Percentiles rank a stretch among this genome's conserved stretches.
Conservation (phyloP, 2,888 invertebrate species). For the Epistrophe grossulariae region DNA sequence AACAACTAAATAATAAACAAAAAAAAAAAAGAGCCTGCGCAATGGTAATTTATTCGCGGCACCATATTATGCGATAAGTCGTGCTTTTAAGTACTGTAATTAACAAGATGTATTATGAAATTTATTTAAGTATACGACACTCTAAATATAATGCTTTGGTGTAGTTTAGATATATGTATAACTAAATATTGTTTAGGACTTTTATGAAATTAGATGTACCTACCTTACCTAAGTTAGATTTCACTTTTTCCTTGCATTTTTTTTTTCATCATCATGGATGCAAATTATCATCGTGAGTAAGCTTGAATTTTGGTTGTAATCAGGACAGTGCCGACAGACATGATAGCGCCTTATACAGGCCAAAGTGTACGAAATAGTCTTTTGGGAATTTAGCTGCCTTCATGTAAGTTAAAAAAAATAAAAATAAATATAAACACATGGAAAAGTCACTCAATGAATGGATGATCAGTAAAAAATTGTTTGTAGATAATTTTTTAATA, state of each 20-base stretch:
- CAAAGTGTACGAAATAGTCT: not conserved
- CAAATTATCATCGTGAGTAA: conserved; percentile 62
- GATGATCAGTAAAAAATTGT: not conserved
- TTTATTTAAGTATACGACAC: conserved; percentile 45
- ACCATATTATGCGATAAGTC: conserved; percentile 67
- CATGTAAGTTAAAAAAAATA: not conserved
- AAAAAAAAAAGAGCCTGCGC: conserved; percentile 3
- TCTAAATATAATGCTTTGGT: conserved; percentile 33
- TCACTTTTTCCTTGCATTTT: conserved; percentile 20
- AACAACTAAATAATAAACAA: not conserved
- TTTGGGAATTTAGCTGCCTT: not conserved
- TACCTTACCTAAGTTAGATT: not conserved
- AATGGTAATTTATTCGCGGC: conserved; percentile 62
- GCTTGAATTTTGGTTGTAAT: conserved; percentile 25
- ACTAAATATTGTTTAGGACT: not conserved
- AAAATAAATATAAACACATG: not conserved
- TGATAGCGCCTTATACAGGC: not conserved
- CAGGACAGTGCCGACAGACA: conserved; percentile 1
- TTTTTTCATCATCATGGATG: conserved; percentile 28
- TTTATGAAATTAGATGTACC: conserved; percentile 3
- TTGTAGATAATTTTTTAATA: not conserved
- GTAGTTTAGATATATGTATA: conserved; percentile 5
- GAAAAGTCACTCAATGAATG: not conserved
- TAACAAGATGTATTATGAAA: conserved; percentile 75
- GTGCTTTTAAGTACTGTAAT: conserved; percentile 71